A percentile compares a stretch with the other conserved stretches of the same genome.
Evolutionary conservation across 1,140 invertebrate species (phyloP).

Genomic region (Heterodera schachtii): DNA sequence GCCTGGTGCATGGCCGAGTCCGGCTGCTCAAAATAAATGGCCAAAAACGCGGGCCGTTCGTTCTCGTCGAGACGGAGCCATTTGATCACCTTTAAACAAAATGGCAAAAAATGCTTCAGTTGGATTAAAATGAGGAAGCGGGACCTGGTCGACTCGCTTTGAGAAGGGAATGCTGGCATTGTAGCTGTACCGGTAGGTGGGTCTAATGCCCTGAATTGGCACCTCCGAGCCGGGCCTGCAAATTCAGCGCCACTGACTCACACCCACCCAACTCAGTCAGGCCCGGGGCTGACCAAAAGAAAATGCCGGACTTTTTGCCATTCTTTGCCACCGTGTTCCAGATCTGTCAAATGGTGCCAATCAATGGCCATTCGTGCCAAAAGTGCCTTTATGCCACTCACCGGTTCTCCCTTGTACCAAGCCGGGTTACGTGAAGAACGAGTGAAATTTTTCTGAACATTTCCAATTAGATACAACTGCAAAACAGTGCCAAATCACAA

Average conservation of each 20-base stretch:
- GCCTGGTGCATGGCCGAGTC: slow-evolving; percentile 69
- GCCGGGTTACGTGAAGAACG: slow-evolving; percentile 36
- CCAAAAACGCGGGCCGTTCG: slow-evolving; percentile 67
- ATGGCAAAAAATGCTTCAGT: slow-evolving; percentile 50
- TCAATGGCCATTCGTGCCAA: neutral
- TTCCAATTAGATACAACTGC: neutral
- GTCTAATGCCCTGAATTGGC: slow-evolving; percentile 39
- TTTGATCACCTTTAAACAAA: slow-evolving; percentile 65
- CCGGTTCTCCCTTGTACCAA: slow-evolving; percentile 47
- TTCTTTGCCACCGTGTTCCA: slow-evolving; percentile 52
- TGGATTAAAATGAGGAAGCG: neutral
- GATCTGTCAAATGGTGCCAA: slow-evolving; percentile 22
- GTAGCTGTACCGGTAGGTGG: slow-evolving; percentile 45
- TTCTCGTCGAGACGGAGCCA: slow-evolving; percentile 73
- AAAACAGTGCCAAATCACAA: neutral
- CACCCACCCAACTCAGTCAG: neutral
- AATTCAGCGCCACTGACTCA: neutral
- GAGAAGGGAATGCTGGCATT: slow-evolving; percentile 48
- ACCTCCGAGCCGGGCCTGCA: slow-evolving; percentile 48
- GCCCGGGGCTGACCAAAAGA: slow-evolving; percentile 43
- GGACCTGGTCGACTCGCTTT: slow-evolving; percentile 53
- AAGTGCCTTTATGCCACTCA: slow-evolving; percentile 6
- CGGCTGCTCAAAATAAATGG: slow-evolving; percentile 77
- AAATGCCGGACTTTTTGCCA: slow-evolving; percentile 53
- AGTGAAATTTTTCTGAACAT: slow-evolving; percentile 36